Evolutionary conservation across 2,113 vertebrate species (phyloP).

Genomic region (Chlorodrepanis virens): DNA sequence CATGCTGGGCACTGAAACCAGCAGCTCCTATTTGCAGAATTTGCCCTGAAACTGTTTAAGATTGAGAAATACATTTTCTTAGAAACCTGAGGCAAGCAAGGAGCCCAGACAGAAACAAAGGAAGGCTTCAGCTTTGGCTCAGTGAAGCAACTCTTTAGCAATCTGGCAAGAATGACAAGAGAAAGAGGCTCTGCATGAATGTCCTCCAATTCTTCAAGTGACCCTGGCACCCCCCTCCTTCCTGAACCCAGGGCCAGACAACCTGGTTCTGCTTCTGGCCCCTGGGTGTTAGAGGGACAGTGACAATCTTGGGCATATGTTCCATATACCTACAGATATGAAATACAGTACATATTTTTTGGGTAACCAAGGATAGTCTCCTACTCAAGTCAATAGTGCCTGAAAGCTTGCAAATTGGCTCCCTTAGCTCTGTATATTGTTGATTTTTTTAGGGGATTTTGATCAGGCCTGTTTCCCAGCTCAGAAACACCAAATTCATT

Average conservation of each 20-base stretch:
- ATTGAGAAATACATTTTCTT: background rate
- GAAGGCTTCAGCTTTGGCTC: background rate
- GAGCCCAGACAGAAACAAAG: background rate
- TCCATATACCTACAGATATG: background rate
- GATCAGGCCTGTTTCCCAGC: background rate
- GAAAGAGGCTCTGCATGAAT: background rate
- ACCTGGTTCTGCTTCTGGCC: background rate
- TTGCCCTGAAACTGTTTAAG: background rate
- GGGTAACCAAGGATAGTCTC: background rate
- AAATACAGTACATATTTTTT: background rate
- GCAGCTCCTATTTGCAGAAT: background rate
- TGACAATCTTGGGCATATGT: background rate
- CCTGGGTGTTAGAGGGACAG: background rate
- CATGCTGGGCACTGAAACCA: rapidly evolving
- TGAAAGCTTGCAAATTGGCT: background rate
- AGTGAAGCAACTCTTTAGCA: background rate
- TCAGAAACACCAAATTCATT: background rate
- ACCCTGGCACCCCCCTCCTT: background rate
- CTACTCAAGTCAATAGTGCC: background rate
- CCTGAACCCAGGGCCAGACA: background rate
- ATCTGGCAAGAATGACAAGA: rapidly evolving
- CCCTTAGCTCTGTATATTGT: background rate
- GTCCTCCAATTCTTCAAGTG: background rate
- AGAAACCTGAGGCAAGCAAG: background rate
- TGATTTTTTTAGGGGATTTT: background rate